Percentiles rank a stretch among this genome's conserved stretches.
Evolutionary conservation across 2,888 invertebrate genomes (phyloP).

Genomic region (Mactromeris polynyma): DNA sequence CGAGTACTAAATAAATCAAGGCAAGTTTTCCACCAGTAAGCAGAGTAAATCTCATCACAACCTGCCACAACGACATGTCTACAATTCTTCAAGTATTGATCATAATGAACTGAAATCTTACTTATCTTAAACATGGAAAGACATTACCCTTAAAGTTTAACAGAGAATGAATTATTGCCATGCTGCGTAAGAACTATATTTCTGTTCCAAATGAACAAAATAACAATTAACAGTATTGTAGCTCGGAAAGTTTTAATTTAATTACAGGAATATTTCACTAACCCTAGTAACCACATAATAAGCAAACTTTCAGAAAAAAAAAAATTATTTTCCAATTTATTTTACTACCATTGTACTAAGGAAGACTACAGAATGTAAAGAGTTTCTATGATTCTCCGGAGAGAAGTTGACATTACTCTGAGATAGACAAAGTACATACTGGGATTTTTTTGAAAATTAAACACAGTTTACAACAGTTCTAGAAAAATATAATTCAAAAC

Average conservation of each 20-base stretch:
- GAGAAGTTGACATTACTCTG: too few relatives aligned
- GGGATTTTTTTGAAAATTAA: neutral
- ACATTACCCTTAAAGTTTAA: neutral
- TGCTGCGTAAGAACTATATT: neutral
- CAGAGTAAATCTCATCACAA: neutral
- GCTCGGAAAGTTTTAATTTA: neutral
- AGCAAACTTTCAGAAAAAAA: neutral
- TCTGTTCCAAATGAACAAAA: neutral
- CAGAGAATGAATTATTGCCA: neutral
- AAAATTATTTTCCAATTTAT: neutral
- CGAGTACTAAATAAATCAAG: neutral
- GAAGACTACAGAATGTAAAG: neutral
- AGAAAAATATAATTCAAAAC: neutral
- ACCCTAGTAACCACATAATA: neutral
- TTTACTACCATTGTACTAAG: neutral
- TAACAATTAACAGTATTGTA: neutral
- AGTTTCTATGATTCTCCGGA: too few relatives aligned
- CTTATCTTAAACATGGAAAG: neutral
- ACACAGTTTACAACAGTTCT: neutral
- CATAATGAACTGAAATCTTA: neutral
- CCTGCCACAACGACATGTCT: neutral
- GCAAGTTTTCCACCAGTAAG: neutral
- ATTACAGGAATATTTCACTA: neutral
- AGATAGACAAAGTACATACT: too few relatives aligned
- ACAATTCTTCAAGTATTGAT: slow-evolving; percentile 4